Percentiles rank a stretch among this genome's conserved stretches.
Conservation (phyloP, 23 tunicate genomes). For the Halocynthia aurantium region DNA sequence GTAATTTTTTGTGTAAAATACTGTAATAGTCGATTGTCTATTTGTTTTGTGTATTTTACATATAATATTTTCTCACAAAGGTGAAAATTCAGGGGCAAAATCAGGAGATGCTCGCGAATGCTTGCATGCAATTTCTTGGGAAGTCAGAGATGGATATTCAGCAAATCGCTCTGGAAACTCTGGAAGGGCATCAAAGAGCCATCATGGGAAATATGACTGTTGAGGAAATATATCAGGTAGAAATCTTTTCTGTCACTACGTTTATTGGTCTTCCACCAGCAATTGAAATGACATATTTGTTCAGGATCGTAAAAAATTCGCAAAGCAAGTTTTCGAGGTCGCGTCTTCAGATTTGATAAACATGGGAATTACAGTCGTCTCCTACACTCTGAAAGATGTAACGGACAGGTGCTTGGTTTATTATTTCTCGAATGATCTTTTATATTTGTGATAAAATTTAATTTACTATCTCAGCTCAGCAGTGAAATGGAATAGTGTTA, state of each 20-base stretch:
- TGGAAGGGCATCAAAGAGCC: conserved; percentile 99
- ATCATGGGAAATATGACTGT: conserved; percentile 99
- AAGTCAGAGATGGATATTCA: conserved; percentile 71
- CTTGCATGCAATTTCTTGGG: conserved; percentile 97
- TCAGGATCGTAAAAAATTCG: conserved; percentile 87
- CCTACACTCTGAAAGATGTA: conserved; percentile 94
- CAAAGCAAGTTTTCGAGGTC: conserved; percentile 94
- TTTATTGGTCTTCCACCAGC: too few relatives aligned
- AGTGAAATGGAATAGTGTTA: too few relatives aligned
- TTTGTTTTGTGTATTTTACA: too few relatives aligned
- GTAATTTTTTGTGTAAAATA: background rate
- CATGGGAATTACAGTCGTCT: conserved; percentile 97
- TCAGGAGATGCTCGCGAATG: conserved; percentile 85
- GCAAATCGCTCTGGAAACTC: conserved; percentile 78
- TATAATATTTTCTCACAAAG: conserved; percentile 2
- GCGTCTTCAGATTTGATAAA: conserved; percentile 87
- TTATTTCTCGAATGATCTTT: background rate
- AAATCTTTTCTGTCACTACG: too few relatives aligned
- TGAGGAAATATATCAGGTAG: conserved; percentile 84
- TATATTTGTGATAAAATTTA: background rate
- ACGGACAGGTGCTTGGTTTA: conserved; percentile 57
- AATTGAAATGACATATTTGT: background rate
- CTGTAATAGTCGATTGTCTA: too few relatives aligned
- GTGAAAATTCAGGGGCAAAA: conserved; percentile 81
- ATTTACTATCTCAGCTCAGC: too few relatives aligned